Base-by-base conservation (phyloP, 2,113 vertebrate species). In the Lamprotornis superbus region DNA sequence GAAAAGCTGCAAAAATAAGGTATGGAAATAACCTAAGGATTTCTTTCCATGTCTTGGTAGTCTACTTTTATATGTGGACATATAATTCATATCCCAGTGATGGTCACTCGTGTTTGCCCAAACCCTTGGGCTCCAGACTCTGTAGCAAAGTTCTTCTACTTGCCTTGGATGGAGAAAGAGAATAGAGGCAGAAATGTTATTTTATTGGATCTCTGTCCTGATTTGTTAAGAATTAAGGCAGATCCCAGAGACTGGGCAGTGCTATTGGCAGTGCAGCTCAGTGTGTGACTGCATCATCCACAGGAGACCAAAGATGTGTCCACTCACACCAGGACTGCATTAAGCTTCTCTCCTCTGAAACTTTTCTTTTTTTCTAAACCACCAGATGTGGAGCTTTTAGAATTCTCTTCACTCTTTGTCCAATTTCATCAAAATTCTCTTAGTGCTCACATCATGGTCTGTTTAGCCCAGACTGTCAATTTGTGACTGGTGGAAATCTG, bases 121-220 rank as follows among this genome's bases (percentile, higher is more conserved):
- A 40, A 69, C 10, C 28, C 28, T n/a, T 33, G 31, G 30, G 46
- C 28, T 89, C 25, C 31, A 64, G 22, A 28, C 15, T 42, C 11
- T 37, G 20, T 12, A 60, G n/a, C 7, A 70, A 40, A 6, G 2
- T n/a, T 31, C 31, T 82, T 65, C 22, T 12, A 1, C 0, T 0
- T 37, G 46, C 12, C 64, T 86, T 24, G 11, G 16, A 15, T 11
- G 11, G 33, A 68, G 24, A 59, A 5, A 31, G 35, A 68, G 33
- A 83, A 59, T 1, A 35, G 47, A 6, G 60, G 15, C 27, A 74
- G 55, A 70, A 74, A 86, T 50, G 27, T 23, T 30, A 3, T 71
- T 81, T 77, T 30, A 31, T n/a, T 69, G 18, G 23, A 40, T 50
- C 15, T 82, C 30, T 85, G 23, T 40, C 46, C 24, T 31, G 25